A percentile compares a stretch with the other conserved stretches of the same genome.
Evolutionary conservation across 2,888 invertebrate species (phyloP).

Genomic region (Drosophila planitibia): DNA sequence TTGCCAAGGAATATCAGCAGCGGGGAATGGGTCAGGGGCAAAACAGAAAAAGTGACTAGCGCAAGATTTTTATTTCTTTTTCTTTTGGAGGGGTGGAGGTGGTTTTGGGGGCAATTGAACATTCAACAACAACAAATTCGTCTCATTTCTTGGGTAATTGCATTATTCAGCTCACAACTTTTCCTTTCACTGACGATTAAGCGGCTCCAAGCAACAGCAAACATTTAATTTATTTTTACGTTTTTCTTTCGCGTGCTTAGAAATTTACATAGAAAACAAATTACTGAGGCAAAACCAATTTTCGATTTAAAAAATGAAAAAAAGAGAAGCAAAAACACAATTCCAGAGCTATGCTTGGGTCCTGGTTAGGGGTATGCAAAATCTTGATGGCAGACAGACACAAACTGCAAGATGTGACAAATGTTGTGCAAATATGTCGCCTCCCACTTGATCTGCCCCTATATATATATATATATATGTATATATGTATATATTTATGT

Average conservation of each 20-base stretch:
- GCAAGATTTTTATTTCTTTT: conserved; percentile 13
- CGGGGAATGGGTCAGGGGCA: no score
- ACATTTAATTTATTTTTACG: conserved; percentile 14
- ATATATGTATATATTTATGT: conserved; percentile 27
- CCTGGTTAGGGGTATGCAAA: conserved; percentile 25
- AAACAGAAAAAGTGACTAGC: conserved; percentile 36
- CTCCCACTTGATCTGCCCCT: conserved; percentile 33
- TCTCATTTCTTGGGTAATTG: conserved; percentile 58
- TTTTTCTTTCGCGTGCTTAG: conserved; percentile 5
- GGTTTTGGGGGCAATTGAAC: conserved; percentile 45
- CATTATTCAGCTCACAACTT: conserved; percentile 46
- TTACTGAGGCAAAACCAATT: conserved; percentile 70
- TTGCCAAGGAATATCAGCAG: conserved; percentile 21
- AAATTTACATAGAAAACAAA: conserved; percentile 72
- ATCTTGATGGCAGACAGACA: conserved; percentile 50
- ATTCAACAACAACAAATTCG: conserved; percentile 32
- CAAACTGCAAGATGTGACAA: conserved; percentile 65
- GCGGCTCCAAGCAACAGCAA: conserved; percentile 23
- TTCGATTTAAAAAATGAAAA: conserved; percentile 62
- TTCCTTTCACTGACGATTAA: conserved; percentile 25
- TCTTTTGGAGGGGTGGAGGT: neutral
- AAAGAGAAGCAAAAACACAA: conserved; percentile 14
- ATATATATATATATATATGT: conserved; percentile 32
- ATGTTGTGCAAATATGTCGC: conserved; percentile 71
- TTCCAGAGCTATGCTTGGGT: neutral